A percentile compares a stretch with the other conserved stretches of the same genome.
Evolutionary conservation across 2,113 vertebrate species (phyloP).

Genomic region (Silurus asotus): DNA sequence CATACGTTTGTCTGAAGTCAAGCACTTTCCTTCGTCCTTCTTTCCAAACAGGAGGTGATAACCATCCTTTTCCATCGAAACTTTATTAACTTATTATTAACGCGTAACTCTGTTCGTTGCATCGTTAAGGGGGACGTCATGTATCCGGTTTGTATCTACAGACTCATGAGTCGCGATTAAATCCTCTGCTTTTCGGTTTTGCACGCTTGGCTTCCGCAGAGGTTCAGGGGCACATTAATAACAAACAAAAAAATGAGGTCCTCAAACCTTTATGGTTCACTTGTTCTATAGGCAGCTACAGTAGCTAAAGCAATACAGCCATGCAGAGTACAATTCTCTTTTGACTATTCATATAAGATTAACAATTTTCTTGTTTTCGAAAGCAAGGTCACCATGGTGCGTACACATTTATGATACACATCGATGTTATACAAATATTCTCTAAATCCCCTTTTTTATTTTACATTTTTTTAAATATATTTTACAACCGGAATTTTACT

Average conservation of each 20-base stretch:
- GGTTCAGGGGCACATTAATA: not conserved
- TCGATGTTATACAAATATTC: not conserved
- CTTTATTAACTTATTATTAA: slow-evolving; percentile 13
- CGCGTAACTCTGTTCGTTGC: not conserved
- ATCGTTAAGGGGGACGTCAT: not conserved
- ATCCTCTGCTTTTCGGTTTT: not conserved
- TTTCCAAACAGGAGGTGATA: slow-evolving; percentile 65
- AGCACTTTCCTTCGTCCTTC: slow-evolving; percentile 62
- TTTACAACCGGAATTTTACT: not conserved
- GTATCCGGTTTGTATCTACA: not conserved
- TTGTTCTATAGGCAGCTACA: not conserved
- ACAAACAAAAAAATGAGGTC: not conserved
- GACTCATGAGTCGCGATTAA: not conserved
- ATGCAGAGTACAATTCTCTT: not conserved
- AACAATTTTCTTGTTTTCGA: not conserved
- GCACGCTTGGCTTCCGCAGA: not conserved
- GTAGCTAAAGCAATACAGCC: not conserved
- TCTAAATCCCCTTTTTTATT: not conserved
- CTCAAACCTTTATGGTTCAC: not conserved
- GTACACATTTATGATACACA: not conserved
- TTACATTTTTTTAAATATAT: not conserved
- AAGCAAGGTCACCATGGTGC: not conserved
- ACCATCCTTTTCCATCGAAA: slow-evolving; percentile 34
- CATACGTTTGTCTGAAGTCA: slow-evolving; percentile 67
- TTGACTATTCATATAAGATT: not conserved